These are phyloP conservation scores for Poeciliopsis occidentalis DNA, from an alignment of 2,113 vertebrate species.

Conservation along the genomic window DNA sequence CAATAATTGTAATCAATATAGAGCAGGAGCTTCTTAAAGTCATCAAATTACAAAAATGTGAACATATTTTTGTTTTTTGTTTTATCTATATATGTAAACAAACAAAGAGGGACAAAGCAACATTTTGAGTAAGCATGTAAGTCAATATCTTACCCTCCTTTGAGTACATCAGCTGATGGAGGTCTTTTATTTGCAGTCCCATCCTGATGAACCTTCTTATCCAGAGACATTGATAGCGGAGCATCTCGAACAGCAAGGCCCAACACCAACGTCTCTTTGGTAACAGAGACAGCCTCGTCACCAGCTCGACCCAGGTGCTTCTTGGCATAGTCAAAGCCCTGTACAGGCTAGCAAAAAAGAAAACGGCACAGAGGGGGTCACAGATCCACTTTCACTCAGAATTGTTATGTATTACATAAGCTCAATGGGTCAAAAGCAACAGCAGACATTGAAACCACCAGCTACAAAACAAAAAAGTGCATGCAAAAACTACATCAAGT, in stretches of 20 bases:
- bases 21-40: too few relatives aligned
- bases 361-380: background rate
- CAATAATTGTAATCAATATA: too few relatives aligned
- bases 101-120: background rate
- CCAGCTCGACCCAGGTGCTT: constrained; percentile 94
- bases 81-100: background rate
- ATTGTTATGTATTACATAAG: background rate
- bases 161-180: constrained; percentile 88
- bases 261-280: constrained; percentile 92
- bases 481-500: constrained; percentile 27
- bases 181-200: constrained; percentile 90
- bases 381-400: background rate
- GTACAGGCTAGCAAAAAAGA: constrained; percentile 86
- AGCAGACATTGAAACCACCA: constrained; percentile 5
- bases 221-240: constrained; percentile 84
- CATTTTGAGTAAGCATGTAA: background rate
- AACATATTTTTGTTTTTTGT: too few relatives aligned
- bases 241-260: constrained; percentile 90
- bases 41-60: too few relatives aligned
- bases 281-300: constrained; percentile 89
- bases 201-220: constrained; percentile 88
- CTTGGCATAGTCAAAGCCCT: constrained; percentile 98
- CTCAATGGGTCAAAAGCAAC: constrained; percentile 3
- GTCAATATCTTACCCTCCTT: constrained; percentile 84
- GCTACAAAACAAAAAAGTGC: constrained; percentile 3